phyloP scores from a whole-genome alignment of 2,888 invertebrate species.

The Idaea dimidiata region DNA sequence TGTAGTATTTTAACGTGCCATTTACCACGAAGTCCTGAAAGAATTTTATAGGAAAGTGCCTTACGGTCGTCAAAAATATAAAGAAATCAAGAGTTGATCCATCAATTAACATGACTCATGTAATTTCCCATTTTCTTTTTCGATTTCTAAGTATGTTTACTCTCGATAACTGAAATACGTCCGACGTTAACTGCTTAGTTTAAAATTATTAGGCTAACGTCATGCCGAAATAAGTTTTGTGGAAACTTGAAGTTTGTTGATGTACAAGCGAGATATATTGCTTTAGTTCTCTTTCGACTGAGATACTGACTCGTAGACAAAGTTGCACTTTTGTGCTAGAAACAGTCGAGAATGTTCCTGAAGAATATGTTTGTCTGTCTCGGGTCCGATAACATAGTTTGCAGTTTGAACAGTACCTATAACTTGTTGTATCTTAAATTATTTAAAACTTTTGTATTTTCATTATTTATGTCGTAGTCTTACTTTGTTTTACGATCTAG shows the following conservation, averaged over 20 bases:
- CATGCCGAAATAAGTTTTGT: constrained; percentile 52
- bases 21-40: too few species aligned
- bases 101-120: too few species aligned
- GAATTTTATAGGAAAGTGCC: too few species aligned
- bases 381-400: constrained; percentile 50
- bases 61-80: too few species aligned
- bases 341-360: constrained; percentile 58
- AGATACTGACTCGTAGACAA: constrained; percentile 53
- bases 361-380: constrained; percentile 48
- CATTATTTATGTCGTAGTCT: constrained; percentile 16
- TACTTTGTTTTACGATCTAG: constrained; percentile 11
- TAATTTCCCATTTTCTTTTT: constrained; percentile 5
- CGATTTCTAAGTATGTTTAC: constrained; percentile 10
- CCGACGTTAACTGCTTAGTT: constrained; percentile 36
- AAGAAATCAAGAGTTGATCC: too few species aligned
- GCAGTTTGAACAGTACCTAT: constrained; percentile 36
- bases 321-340: constrained; percentile 60
- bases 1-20: too few species aligned
- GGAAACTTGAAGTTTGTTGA: constrained; percentile 62
- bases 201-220: constrained; percentile 55
- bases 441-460: constrained; percentile 26
- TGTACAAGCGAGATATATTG: constrained; percentile 57
- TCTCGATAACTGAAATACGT: constrained; percentile 29
- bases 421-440: constrained; percentile 31
- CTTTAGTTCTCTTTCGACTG: constrained; percentile 45